A percentile compares a stretch with the other conserved stretches of the same genome.
phyloP scores from a whole-genome alignment of 2,888 invertebrate species.

The Aproaerema taeniolella region DNA sequence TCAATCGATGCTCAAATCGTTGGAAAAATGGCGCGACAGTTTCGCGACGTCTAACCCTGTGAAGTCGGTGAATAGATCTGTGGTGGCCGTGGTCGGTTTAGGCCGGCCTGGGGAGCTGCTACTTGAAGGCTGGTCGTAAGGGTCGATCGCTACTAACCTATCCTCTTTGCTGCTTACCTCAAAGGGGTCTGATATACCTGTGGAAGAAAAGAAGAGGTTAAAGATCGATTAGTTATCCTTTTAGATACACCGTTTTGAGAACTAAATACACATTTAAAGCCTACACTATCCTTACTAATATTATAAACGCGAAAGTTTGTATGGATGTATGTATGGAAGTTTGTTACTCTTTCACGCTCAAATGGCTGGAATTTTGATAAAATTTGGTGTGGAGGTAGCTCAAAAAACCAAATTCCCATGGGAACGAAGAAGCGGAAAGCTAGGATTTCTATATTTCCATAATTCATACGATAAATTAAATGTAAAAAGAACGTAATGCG shows the following conservation, averaged over 20 bases:
- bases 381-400: no score
- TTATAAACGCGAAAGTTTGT: no score
- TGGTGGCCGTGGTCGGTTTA: constrained; percentile 44
- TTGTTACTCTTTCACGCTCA: no score
- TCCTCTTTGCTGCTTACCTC: constrained; percentile 68
- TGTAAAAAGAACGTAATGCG: no score
- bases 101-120: constrained; percentile 35
- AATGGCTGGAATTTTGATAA: no score
- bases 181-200: constrained; percentile 70
- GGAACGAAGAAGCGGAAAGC: no score
- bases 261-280: no score
- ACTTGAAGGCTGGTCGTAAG: constrained; percentile 40
- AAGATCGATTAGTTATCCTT: neutral
- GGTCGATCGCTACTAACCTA: constrained; percentile 39
- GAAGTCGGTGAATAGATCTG: constrained; percentile 68
- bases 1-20: constrained; percentile 73
- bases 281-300: no score
- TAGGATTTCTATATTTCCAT: no score
- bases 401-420: constrained; percentile 1
- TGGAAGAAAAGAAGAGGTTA: constrained; percentile 6
- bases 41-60: constrained; percentile 65
- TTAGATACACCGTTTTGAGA: no score
- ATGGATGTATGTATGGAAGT: no score
- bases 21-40: constrained; percentile 66
- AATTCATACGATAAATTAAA: no score